Conservation (phyloP, 2,797 vertebrate species). For the Cossypha dichroa region DNA sequence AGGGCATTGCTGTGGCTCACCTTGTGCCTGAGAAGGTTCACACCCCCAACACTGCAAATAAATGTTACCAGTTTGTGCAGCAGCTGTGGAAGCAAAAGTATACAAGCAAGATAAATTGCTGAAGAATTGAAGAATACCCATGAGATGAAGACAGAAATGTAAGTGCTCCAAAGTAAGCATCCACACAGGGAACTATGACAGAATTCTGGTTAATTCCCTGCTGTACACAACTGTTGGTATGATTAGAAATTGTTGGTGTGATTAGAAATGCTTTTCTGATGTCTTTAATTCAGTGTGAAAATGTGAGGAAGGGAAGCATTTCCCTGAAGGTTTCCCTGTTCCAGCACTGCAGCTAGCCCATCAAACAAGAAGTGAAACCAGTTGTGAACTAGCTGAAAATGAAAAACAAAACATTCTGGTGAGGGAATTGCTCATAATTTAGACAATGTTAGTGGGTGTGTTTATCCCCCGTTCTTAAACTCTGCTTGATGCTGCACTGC, state of each 20-base stretch:
- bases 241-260: not conserved
- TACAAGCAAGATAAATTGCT: not conserved
- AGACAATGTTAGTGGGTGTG: not conserved
- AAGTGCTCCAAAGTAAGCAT: not conserved
- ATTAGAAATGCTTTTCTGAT: not conserved
- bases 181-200: not conserved
- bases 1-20: not conserved
- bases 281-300: not conserved
- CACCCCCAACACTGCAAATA: not conserved
- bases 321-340: not conserved
- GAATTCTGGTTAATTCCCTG: not conserved
- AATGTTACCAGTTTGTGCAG: not conserved
- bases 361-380: slow-evolving; percentile 40
- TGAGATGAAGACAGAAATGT: not conserved
- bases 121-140: not conserved
- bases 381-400: not conserved
- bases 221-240: not conserved
- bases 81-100: not conserved
- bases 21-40: not conserved
- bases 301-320: not conserved
- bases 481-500: fast-evolving
- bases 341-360: not conserved
- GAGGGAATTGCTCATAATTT: not conserved
- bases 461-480: not conserved
- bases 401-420: not conserved